Conservation (phyloP, 1,140 invertebrate species). For the Pemphigus obesinymphae region DNA sequence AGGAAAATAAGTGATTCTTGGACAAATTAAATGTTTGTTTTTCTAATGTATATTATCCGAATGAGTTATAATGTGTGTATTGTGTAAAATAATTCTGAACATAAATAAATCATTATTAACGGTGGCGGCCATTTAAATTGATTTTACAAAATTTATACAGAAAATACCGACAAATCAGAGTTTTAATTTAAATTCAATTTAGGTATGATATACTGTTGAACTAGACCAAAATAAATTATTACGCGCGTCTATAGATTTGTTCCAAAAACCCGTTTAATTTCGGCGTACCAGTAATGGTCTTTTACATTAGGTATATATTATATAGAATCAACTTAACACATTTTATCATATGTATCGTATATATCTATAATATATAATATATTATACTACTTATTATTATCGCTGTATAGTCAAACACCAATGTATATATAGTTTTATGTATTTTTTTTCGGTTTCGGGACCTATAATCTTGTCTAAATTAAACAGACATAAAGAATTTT, state of each 20-base stretch:
- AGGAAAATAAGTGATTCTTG: neutral
- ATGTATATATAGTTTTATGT: slow-evolving; percentile 5
- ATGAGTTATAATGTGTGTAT: too few species aligned
- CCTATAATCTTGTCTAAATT: slow-evolving; percentile 7
- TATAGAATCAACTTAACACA: neutral
- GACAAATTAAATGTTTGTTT: slow-evolving; percentile 16
- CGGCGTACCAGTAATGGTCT: neutral
- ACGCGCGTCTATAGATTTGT: neutral
- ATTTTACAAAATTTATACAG: too few species aligned
- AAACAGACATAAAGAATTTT: neutral
- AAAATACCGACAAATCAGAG: too few species aligned
- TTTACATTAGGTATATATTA: too few species aligned
- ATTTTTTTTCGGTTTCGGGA: neutral
- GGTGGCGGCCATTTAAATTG: neutral
- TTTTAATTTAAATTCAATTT: too few species aligned
- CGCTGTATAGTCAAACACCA: neutral
- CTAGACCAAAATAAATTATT: neutral
- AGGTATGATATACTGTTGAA: too few species aligned
- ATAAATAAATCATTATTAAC: slow-evolving; percentile 4
- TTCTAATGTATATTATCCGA: neutral
- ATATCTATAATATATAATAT: too few species aligned
- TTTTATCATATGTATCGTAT: neutral
- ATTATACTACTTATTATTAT: neutral
- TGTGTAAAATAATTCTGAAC: too few species aligned
- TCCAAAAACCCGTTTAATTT: neutral